These are phyloP conservation scores for Megalonaias nervosa DNA, from an alignment of 1,140 invertebrate species.

Conservation along the genomic window DNA sequence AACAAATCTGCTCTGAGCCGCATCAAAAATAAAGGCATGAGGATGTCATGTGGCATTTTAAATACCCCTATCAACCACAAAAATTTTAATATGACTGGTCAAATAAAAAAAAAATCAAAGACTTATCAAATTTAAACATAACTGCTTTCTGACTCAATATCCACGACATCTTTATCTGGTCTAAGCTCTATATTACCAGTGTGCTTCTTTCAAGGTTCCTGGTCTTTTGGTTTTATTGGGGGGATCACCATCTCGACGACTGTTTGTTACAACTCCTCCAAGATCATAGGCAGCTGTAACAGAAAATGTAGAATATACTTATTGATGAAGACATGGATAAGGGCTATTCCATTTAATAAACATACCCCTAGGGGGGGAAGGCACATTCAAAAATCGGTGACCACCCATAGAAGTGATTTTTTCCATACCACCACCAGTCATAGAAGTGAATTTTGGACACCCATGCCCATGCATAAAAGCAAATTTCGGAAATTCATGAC, in stretches of 20 bases:
- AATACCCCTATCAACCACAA: not conserved
- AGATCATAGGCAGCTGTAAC: slow-evolving; percentile 88
- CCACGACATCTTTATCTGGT: not conserved
- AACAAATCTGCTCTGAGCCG: too few relatives aligned
- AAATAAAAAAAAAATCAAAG: not conserved
- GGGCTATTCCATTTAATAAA: too few relatives aligned
- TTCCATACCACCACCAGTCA: too few relatives aligned
- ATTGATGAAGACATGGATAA: too few relatives aligned
- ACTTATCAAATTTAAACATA: not conserved
- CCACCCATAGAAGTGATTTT: too few relatives aligned
- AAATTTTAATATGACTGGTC: not conserved
- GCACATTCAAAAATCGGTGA: too few relatives aligned
- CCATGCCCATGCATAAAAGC: too few relatives aligned
- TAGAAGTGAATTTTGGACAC: too few relatives aligned
- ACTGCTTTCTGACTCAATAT: too few relatives aligned
- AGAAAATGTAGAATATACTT: slow-evolving; percentile 6
- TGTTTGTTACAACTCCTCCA: slow-evolving; percentile 91
- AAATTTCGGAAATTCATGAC: too few relatives aligned
- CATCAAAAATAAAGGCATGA: too few relatives aligned
- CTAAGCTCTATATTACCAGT: slow-evolving; percentile 74
- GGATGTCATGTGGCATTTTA: not conserved
- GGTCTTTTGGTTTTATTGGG: slow-evolving; percentile 75
- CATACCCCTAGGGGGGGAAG: too few relatives aligned
- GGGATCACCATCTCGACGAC: slow-evolving; percentile 81
- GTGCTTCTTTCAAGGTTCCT: slow-evolving; percentile 83